Evolutionary conservation across 1,140 invertebrate genomes (phyloP).

Genomic region (Atta cephalotes): DNA sequence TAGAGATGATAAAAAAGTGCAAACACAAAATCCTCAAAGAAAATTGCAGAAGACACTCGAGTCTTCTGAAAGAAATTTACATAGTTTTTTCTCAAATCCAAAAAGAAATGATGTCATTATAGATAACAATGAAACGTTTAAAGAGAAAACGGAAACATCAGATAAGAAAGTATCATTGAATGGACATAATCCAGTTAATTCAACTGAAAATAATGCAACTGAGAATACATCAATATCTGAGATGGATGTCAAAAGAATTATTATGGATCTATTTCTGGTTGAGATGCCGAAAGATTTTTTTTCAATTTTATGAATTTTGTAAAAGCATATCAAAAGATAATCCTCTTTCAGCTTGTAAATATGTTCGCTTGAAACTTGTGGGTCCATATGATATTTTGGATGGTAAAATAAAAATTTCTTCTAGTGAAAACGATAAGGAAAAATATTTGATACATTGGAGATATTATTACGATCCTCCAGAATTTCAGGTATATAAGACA

Average conservation of each 20-base stretch:
- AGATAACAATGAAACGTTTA: neutral
- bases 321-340: constrained; percentile 88
- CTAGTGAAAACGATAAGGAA: constrained; percentile 87
- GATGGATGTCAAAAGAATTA: constrained; percentile 84
- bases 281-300: constrained; percentile 96
- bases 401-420: constrained; percentile 88
- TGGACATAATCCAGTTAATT: neutral
- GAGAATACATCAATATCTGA: constrained; percentile 27
- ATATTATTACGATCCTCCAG: constrained; percentile 97
- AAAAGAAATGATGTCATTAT: neutral
- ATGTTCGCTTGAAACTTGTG: constrained; percentile 91
- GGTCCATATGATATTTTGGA: constrained; percentile 95
- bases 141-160: neutral
- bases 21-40: neutral
- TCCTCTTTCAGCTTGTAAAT: constrained; percentile 89
- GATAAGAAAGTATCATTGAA: neutral
- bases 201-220: neutral
- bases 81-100: constrained; percentile 9
- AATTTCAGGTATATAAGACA: constrained; percentile 91
- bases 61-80: neutral
- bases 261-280: constrained; percentile 92
- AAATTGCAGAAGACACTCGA: constrained; percentile 43
- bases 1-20: constrained; percentile 41
- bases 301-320: constrained; percentile 93
- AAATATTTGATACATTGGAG: constrained; percentile 94